Conservation (phyloP, 2,888 invertebrate species). For the Lasioglossum lativentre region DNA sequence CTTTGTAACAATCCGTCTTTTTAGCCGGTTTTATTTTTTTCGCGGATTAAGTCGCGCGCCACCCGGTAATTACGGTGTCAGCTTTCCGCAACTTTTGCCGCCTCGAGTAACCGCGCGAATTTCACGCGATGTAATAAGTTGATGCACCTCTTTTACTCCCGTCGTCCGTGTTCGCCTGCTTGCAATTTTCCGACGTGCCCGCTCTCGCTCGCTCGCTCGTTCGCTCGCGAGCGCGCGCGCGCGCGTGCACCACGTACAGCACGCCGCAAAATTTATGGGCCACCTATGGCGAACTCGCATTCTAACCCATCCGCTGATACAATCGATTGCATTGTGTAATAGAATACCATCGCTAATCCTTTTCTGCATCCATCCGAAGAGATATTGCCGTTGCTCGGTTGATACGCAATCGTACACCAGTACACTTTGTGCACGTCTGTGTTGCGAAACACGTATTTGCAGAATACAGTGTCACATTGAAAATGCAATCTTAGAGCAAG, state of each 20-base stretch:
- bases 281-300: slow-evolving; percentile 5
- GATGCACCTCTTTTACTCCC: slow-evolving; percentile 14
- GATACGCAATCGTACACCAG: background rate
- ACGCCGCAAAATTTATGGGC: slow-evolving; percentile 2
- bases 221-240: background rate
- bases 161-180: slow-evolving; percentile 9
- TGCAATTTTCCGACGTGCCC: slow-evolving; percentile 18
- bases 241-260: background rate
- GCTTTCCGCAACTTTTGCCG: slow-evolving; percentile 52
- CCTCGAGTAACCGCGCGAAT: slow-evolving; percentile 50
- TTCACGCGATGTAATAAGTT: slow-evolving; percentile 46
- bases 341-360: slow-evolving; percentile 2
- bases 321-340: slow-evolving; percentile 13
- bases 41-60: slow-evolving; percentile 31
- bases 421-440: background rate
- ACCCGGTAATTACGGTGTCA: slow-evolving; percentile 62
- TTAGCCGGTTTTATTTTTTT: slow-evolving; percentile 9
- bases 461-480: background rate
- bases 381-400: slow-evolving; percentile 7
- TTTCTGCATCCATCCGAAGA: background rate
- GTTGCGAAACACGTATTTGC: background rate
- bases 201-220: background rate
- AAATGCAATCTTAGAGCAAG: background rate
- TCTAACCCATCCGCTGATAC: slow-evolving; percentile 3
- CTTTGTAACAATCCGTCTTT: slow-evolving; percentile 57